Percentiles rank a stretch among this genome's conserved stretches.
phyloP scores from a whole-genome alignment of 2,113 vertebrate species.

The human (Homo sapiens) region GRCh38 chr16:8489501-8490000 shows the following conservation, averaged over 20 bases:
- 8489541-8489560: neutral
- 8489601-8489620: neutral
- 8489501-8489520: neutral
- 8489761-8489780: neutral
- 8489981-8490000: neutral
- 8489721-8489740: neutral
- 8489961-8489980: neutral
- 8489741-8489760: neutral
- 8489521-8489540: conserved; percentile 17
- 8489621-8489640: neutral
- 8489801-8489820: neutral
- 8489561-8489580: neutral
- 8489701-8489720: neutral
- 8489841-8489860: neutral
- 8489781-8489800: neutral
- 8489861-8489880: neutral
- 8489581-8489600: neutral
- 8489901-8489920: neutral
- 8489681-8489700: neutral
- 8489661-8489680: neutral
- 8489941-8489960: neutral
- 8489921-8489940: neutral
- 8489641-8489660: neutral
- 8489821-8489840: neutral
- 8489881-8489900: neutral